Evolutionary conservation across 2,797 vertebrate genomes (phyloP).

Genomic region (Poecilia gillii): DNA sequence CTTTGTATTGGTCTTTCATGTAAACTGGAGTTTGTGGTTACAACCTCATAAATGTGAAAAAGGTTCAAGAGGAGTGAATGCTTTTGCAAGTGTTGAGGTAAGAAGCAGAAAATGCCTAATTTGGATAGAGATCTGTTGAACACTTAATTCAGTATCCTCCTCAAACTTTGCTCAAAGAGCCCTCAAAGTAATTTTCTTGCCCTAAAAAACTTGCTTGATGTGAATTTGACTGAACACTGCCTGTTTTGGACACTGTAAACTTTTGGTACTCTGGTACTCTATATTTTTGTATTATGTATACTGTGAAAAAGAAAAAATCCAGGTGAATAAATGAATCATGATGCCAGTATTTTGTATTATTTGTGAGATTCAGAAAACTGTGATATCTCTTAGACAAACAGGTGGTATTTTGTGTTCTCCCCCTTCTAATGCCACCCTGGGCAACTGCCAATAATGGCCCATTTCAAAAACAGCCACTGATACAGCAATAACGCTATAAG

Average conservation of each 20-base stretch:
- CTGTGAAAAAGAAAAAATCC: conserved; percentile 75
- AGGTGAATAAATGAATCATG: conserved; percentile 72
- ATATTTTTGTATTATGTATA: conserved; percentile 88
- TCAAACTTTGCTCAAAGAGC: neutral
- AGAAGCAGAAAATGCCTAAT: neutral
- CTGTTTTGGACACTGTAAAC: conserved; percentile 89
- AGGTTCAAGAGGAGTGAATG: neutral
- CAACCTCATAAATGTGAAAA: neutral
- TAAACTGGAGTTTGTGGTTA: neutral
- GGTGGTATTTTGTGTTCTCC: neutral
- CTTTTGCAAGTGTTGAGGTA: conserved; percentile 18
- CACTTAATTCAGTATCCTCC: neutral
- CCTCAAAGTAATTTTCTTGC: conserved; percentile 19
- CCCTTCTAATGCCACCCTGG: neutral
- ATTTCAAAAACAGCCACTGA: neutral
- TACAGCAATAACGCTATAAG: neutral
- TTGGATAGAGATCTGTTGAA: conserved; percentile 4
- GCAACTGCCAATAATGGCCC: neutral
- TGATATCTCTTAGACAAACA: neutral
- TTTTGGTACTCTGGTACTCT: conserved; percentile 84
- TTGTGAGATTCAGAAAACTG: neutral
- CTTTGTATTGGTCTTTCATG: neutral
- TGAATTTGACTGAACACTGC: conserved; percentile 77
- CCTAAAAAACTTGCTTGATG: conserved; percentile 39
- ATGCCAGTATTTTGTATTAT: neutral